Evolutionary conservation across 2,797 vertebrate species (phyloP).

Genomic region (Poliocrania exsul): DNA sequence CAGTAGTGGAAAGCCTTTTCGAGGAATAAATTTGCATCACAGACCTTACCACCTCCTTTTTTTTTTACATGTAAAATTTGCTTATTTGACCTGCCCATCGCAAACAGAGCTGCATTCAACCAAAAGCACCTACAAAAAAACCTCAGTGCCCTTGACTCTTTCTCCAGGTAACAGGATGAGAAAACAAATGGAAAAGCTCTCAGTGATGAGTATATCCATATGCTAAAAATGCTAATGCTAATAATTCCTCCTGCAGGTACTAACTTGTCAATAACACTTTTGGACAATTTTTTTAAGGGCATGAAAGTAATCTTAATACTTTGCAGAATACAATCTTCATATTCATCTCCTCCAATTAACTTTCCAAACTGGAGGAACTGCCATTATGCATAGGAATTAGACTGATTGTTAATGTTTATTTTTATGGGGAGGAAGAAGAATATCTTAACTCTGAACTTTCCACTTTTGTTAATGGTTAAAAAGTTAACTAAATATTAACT

Average conservation of each 20-base stretch:
- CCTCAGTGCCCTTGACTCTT: not conserved
- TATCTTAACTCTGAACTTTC: conserved; percentile 50
- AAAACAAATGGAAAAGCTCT: not conserved
- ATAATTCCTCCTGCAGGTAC: not conserved
- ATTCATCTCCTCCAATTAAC: not conserved
- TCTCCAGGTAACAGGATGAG: not conserved
- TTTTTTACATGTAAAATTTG: not conserved
- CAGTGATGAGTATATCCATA: not conserved
- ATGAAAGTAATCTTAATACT: not conserved
- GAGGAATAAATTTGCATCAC: not conserved
- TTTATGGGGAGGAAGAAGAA: conserved; percentile 8
- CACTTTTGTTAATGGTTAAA: conserved; percentile 47
- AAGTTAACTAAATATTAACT: conserved; percentile 51
- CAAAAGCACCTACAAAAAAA: not conserved
- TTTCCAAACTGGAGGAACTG: not conserved
- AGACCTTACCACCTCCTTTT: not conserved
- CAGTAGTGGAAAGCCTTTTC: not conserved
- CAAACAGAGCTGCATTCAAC: not conserved
- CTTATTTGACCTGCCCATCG: not conserved
- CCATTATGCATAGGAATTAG: not conserved
- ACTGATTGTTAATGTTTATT: conserved; percentile 38
- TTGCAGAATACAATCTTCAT: not conserved
- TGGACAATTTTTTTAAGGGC: not conserved
- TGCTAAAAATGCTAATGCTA: not conserved
- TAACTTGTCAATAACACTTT: not conserved